These are phyloP conservation scores for Cerceris ruficornis DNA, from an alignment of 2,888 invertebrate species.

Conservation along the genomic window DNA sequence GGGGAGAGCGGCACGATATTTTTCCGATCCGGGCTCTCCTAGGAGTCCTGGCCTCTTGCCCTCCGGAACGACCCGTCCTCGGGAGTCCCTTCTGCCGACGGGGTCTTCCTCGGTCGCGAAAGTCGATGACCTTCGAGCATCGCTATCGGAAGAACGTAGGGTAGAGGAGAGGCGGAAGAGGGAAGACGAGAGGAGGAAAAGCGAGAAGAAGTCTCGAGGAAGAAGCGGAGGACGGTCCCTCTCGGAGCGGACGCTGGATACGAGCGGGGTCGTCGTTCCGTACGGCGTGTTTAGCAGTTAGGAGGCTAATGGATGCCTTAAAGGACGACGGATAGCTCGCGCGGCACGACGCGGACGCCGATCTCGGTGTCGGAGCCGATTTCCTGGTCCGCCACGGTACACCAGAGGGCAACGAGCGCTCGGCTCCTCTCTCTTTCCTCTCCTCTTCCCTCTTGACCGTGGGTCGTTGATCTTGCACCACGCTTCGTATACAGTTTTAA, in stretches of 20 bases:
- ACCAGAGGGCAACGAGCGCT: conserved; percentile 59
- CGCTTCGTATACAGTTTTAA: conserved; percentile 61
- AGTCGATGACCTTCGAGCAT: conserved; percentile 72
- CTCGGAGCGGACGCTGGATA: conserved; percentile 46
- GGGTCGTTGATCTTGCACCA: conserved; percentile 65
- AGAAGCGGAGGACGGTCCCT: conserved; percentile 23
- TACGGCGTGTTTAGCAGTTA: conserved; percentile 66
- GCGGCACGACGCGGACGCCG: conserved; percentile 58
- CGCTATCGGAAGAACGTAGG: conserved; percentile 35
- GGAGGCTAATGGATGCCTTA: conserved; percentile 68
- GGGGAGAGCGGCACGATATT: conserved; percentile 3
- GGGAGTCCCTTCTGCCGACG: no score
- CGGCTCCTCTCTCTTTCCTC: conserved; percentile 41
- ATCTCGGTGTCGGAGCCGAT: conserved; percentile 62
- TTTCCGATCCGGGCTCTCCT: conserved; percentile 13
- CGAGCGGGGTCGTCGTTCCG: conserved; percentile 62
- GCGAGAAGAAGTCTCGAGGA: conserved; percentile 22
- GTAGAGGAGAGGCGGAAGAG: conserved; percentile 18
- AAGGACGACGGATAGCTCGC: conserved; percentile 62
- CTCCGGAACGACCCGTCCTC: neutral
- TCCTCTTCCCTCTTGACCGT: conserved; percentile 55
- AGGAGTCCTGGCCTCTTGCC: neutral
- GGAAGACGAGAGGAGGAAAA: conserved; percentile 25
- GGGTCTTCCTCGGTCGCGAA: conserved; percentile 51
- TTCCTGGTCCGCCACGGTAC: conserved; percentile 62